Base-by-base conservation (phyloP, 2,113 vertebrate species). In the Dendropsophus ebraccatus region DNA sequence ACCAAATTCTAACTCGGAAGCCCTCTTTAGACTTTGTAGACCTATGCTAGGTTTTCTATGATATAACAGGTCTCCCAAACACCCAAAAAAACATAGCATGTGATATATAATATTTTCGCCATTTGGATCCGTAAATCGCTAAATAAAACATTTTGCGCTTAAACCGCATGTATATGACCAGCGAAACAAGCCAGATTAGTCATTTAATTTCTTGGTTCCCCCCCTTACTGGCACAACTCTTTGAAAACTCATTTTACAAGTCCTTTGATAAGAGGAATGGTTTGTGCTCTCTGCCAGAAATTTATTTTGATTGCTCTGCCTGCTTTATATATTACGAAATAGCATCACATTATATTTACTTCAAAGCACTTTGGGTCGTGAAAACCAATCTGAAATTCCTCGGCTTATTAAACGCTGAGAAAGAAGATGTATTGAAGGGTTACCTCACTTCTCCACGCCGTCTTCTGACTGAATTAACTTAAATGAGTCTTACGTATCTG, bases 351-450 rank as follows among this genome's bases (percentile, higher is more conserved):
- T 79, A 69, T 85, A 85, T 85, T 85, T 78, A 79, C 84, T 85
- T 85, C 84, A 85, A 85, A 85, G 84, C 84, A 85, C 60, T 65
- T 67, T 58, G 74, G 60, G 60, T 78, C 17, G 28, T 5, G 32
- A 69, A 67, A 85, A 69, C 47, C 75, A 79, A 85, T 85, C 82
- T 74, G 70, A 83, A 74, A 70, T 70, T 85, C 75, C 75, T 79
- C 58, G 76, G 47, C 62, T 78, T 67, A 79, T 85, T 85, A 78
- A 76, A 69, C 30, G 60, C 49, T 54, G 75, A 56, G 84, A 85
- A 77, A 85, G 74, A 54, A 85, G 83, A 50, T 56, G 30, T 84
- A 84, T 76, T 77, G 56, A 56, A 76, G 72, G 56, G 72, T 84
- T 77, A 76, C 82, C 28, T 56, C 5, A 23, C 73, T 77, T 49